phyloP scores from a whole-genome alignment of 2,113 vertebrate genomes.

The Macroglossus sobrinus region DNA sequence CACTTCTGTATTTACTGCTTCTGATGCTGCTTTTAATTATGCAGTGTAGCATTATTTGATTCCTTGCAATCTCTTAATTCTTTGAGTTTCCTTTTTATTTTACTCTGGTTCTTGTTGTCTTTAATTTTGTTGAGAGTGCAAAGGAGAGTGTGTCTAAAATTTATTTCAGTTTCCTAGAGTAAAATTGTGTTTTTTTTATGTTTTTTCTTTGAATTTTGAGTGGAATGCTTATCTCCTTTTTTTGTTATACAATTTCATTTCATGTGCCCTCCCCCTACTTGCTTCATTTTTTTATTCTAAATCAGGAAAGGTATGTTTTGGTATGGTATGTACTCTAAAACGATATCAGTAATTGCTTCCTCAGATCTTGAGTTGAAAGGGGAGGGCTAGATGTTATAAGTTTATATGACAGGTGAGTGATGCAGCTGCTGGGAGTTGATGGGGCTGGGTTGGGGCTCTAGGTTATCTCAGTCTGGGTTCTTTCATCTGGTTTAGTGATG shows the following conservation, averaged over 20 bases:
- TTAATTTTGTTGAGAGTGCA: not conserved
- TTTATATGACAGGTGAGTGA: not conserved
- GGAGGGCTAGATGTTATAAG: not conserved
- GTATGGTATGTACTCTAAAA: not conserved
- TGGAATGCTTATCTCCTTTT: not conserved
- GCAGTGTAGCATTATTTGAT: not conserved
- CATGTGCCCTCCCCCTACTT: not conserved
- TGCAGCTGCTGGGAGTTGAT: accelerated
- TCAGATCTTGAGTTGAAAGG: not conserved
- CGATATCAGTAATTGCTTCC: not conserved
- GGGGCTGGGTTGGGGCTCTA: not conserved
- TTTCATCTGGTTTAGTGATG: not conserved
- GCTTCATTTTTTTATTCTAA: not conserved
- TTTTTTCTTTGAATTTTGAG: not conserved
- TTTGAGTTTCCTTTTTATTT: not conserved
- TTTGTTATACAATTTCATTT: not conserved
- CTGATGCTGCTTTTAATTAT: not conserved
- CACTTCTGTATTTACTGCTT: not conserved
- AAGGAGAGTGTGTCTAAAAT: not conserved
- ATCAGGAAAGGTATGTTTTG: not conserved
- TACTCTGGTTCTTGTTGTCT: not conserved
- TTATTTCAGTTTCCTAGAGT: not conserved
- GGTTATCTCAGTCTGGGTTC: not conserved
- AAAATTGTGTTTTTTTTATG: not conserved
- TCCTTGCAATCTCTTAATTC: not conserved